phyloP scores from a whole-genome alignment of 1,140 invertebrate species.

The Zaprionus ghesquierei region DNA sequence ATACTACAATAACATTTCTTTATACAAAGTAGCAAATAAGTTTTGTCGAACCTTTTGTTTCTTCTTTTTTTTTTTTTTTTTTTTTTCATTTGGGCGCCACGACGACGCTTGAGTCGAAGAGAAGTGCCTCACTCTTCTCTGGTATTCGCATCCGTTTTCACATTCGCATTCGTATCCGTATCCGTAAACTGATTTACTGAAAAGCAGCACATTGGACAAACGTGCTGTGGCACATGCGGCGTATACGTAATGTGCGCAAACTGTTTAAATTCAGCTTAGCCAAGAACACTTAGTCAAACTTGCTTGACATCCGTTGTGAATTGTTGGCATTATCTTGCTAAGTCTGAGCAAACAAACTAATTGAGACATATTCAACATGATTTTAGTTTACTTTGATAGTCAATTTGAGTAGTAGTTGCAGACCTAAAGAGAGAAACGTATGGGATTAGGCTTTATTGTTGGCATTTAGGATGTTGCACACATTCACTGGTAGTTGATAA shows the following conservation, averaged over 20 bases:
- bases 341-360: not conserved
- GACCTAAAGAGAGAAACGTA: not conserved
- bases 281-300: not conserved
- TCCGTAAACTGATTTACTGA: slow-evolving; percentile 44
- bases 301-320: not conserved
- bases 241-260: slow-evolving; percentile 53
- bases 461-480: not conserved
- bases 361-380: not conserved
- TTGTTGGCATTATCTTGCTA: not conserved
- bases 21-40: slow-evolving; percentile 38
- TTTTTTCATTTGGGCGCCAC: slow-evolving; percentile 28
- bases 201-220: slow-evolving; percentile 54
- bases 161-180: not conserved
- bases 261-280: slow-evolving; percentile 17
- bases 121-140: not conserved
- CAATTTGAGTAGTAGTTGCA: not conserved
- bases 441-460: not conserved
- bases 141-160: not conserved
- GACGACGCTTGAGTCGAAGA: not conserved
- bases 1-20: slow-evolving; percentile 45
- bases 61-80: slow-evolving; percentile 5
- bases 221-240: slow-evolving; percentile 52
- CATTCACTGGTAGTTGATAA: not conserved
- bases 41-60: slow-evolving; percentile 25
- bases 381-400: not conserved